Conservation (phyloP, 1,140 invertebrate species). For the Alviniconcha marisindica region DNA sequence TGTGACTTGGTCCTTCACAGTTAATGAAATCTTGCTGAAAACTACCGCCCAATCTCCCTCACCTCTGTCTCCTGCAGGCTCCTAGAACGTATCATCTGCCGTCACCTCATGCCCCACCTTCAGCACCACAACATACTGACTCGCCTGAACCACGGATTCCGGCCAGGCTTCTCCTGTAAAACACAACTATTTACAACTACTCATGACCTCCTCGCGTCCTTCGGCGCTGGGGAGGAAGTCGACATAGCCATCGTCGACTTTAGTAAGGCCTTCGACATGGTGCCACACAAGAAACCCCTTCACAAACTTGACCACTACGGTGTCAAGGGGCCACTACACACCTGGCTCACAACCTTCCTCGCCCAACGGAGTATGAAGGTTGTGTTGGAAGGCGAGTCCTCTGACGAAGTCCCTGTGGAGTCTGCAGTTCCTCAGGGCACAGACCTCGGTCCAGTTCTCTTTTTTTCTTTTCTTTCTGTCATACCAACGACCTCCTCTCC, state of each 20-base stretch:
- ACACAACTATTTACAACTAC: slow-evolving; percentile 40
- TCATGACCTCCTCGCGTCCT: slow-evolving; percentile 37
- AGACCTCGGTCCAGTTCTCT: not conserved
- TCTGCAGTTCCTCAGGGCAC: slow-evolving; percentile 31
- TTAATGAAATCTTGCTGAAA: too few species aligned
- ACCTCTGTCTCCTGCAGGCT: slow-evolving; percentile 39
- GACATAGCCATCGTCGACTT: slow-evolving; percentile 45
- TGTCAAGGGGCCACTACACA: not conserved
- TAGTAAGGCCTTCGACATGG: slow-evolving; percentile 46
- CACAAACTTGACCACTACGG: slow-evolving; percentile 34
- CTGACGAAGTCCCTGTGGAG: slow-evolving; percentile 27
- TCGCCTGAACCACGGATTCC: slow-evolving; percentile 52
- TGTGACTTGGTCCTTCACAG: too few species aligned
- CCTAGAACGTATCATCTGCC: slow-evolving; percentile 45
- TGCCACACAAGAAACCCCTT: slow-evolving; percentile 28
- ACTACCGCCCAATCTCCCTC: slow-evolving; percentile 31
- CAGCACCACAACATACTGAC: slow-evolving; percentile 45
- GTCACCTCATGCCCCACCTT: slow-evolving; percentile 40
- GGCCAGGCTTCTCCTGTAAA: slow-evolving; percentile 45
- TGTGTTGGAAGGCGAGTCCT: slow-evolving; percentile 35
- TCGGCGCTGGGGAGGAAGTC: slow-evolving; percentile 35
- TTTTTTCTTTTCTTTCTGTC: too few species aligned
- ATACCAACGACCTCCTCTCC: slow-evolving; percentile 36
- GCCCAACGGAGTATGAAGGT: slow-evolving; percentile 35
- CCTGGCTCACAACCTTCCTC: slow-evolving; percentile 40